Evolutionary conservation across 1,140 invertebrate genomes (phyloP).

Genomic region (Eurosta solidaginis): DNA sequence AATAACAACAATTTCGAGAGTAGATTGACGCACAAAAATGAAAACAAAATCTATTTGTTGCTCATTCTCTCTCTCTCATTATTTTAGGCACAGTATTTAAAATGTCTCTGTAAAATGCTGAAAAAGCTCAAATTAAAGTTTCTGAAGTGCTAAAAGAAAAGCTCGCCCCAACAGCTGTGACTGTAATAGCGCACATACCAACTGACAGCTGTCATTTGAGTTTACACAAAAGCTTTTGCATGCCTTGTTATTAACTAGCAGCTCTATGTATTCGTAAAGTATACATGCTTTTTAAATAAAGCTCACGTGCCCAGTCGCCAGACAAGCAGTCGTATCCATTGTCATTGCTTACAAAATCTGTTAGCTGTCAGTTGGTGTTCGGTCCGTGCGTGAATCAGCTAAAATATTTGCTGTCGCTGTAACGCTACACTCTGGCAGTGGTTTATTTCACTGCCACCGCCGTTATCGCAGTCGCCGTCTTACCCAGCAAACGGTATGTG

Average conservation of each 20-base stretch:
- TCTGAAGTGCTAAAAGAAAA: no score
- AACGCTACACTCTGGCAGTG: neutral
- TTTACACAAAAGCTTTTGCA: neutral
- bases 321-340: neutral
- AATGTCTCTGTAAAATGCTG: neutral
- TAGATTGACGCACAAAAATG: neutral
- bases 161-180: neutral
- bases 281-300: neutral
- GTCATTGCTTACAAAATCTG: no score
- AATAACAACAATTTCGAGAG: neutral
- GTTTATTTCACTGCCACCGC: neutral
- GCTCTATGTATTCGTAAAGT: slow-evolving; percentile 6
- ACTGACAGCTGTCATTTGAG: neutral
- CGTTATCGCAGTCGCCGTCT: neutral
- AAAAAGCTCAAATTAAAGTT: neutral
- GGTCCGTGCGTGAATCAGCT: slow-evolving; percentile 15
- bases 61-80: neutral
- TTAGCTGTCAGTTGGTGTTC: slow-evolving; percentile 27
- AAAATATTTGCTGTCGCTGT: neutral
- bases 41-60: neutral
- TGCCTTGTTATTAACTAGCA: neutral
- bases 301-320: slow-evolving; percentile 6
- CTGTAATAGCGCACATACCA: neutral
- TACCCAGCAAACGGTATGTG: neutral
- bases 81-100: neutral